Conservation (phyloP, 1,140 invertebrate species). For the Euwallacea fornicatus region DNA sequence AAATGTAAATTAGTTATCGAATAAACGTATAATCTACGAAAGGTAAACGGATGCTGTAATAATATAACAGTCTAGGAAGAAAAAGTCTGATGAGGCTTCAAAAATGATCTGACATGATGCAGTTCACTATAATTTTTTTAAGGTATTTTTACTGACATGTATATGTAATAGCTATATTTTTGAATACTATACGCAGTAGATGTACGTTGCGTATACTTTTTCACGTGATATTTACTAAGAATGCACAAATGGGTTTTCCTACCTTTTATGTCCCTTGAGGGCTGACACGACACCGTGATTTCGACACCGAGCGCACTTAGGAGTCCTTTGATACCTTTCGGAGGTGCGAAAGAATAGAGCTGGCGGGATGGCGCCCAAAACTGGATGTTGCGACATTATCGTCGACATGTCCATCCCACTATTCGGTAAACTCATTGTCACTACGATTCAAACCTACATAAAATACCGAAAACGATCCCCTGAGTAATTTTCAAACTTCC, state of each 20-base stretch:
- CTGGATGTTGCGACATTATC: slow-evolving; percentile 81
- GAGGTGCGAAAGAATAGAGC: slow-evolving; percentile 84
- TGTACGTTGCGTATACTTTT: too few species aligned
- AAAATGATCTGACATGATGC: too few species aligned
- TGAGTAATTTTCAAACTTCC: slow-evolving; percentile 18
- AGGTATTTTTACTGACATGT: too few species aligned
- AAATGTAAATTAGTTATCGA: too few species aligned
- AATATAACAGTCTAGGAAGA: too few species aligned
- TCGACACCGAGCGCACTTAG: slow-evolving; percentile 97
- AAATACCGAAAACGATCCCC: not conserved
- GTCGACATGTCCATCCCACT: slow-evolving; percentile 80
- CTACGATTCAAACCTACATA: slow-evolving; percentile 16
- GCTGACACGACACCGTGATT: slow-evolving; percentile 99
- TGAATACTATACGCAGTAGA: too few species aligned
- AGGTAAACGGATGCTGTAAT: too few species aligned
- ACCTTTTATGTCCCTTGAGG: slow-evolving; percentile 96
- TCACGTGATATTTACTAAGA: too few species aligned
- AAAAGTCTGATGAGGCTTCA: too few species aligned
- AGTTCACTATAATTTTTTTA: too few species aligned
- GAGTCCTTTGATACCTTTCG: slow-evolving; percentile 93
- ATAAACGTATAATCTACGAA: too few species aligned
- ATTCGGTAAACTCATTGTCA: slow-evolving; percentile 73
- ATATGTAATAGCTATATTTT: too few species aligned
- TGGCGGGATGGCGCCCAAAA: slow-evolving; percentile 73
- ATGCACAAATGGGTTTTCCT: slow-evolving; percentile 50